Evolutionary conservation across 2,888 invertebrate genomes (phyloP).

Genomic region (Calameuta idolon): DNA sequence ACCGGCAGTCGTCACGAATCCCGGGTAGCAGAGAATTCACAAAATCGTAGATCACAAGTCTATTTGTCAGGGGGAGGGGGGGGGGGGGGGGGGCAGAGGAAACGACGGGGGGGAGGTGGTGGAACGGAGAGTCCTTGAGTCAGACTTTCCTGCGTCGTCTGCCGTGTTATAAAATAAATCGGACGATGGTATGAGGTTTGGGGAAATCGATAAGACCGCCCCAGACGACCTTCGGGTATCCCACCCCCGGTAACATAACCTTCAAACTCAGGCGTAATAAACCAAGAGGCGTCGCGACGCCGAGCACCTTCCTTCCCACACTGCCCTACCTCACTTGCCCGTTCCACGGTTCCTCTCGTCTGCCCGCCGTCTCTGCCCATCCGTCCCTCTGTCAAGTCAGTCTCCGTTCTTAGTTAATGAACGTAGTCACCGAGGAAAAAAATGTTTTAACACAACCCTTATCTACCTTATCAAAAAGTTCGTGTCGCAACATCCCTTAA

Average conservation of each 20-base stretch:
- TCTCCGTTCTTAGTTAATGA: not conserved
- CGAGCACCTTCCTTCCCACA: slow-evolving; percentile 32
- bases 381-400: not conserved
- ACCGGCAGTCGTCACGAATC: not conserved
- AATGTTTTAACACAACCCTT: too few relatives aligned
- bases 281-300: slow-evolving; percentile 29
- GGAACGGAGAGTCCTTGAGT: not conserved
- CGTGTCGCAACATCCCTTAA: too few relatives aligned
- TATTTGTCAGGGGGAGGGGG: not conserved
- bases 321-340: slow-evolving; percentile 57
- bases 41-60: not conserved
- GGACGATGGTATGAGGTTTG: slow-evolving; percentile 14
- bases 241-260: slow-evolving; percentile 34
- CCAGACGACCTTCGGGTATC: slow-evolving; percentile 62
- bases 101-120: too few relatives aligned
- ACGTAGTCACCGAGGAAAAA: not conserved
- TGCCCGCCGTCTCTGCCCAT: slow-evolving; percentile 8
- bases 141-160: slow-evolving; percentile 1
- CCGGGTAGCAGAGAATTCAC: not conserved
- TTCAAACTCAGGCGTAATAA: slow-evolving; percentile 37
- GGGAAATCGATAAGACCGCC: slow-evolving; percentile 60
- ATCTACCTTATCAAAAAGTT: too few relatives aligned
- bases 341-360: slow-evolving; percentile 30
- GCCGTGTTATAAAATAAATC: slow-evolving; percentile 8
- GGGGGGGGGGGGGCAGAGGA: too few relatives aligned